Evolutionary conservation across 2,797 vertebrate genomes (phyloP), one percentile per base, ranked within the genome.

Genomic region (Catostomus latipinnis): DNA sequence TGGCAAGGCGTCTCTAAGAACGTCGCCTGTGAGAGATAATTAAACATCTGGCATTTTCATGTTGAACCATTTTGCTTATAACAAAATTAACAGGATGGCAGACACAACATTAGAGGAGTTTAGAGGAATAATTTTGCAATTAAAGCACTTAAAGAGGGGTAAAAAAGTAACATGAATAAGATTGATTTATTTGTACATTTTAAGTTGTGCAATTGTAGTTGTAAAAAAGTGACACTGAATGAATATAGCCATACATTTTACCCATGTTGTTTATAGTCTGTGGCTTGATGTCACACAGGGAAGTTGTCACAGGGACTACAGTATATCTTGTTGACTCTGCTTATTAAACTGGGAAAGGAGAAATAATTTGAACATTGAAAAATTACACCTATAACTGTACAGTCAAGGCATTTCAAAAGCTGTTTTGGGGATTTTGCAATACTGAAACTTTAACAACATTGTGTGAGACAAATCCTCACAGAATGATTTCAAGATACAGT

Each of bases 1-100:
- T 81, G 84, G 60, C 56, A 45, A 81, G 60, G 81, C 74, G 79
- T 48, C 49, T 71, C 73, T 72, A 84, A 80, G 74, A 83, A 83
- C 6, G 6, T 74, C 73, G 76, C 60, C 56, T 61, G 74, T 54
- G 76, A 69, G 34, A 43, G 82, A 77, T 49, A 60, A 71, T 80
- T 78, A 67, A 66, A 71, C 68, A 81, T 71, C 71, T 73, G 78
- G 2, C 46, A 8, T 8, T 43, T 81, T 14, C 14, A 76, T 75
- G 16, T 76, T 16, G 71, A 80, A 78, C 57, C 5, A n/a, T 70
- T 87, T 77, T 60, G 78, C 65, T 71, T 16, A 67, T 73, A 52
- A 81, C 50, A 63, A 67, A 68, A 43, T 81, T 13, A 54, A 14
- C 12, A 57, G 58, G 50, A 14, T 45, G 58, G 66, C 45, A 22